Percentiles rank a stretch among this genome's conserved stretches.
These are phyloP conservation scores for Microplitis demolitor DNA, from an alignment of 1,140 invertebrate genomes.

Conservation along the genomic window DNA sequence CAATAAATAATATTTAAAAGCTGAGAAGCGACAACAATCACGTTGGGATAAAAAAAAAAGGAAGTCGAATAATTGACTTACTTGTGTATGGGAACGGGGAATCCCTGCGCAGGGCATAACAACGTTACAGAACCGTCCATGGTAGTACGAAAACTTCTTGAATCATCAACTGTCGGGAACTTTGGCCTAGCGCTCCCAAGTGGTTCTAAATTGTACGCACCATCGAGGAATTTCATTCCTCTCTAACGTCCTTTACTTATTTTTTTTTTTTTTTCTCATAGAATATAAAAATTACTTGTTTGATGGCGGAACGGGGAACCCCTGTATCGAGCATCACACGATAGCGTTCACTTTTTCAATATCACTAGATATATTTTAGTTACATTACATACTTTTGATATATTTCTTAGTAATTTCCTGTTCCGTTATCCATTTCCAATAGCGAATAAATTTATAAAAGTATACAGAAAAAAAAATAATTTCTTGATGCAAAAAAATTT, in stretches of 20 bases:
- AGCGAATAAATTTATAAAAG: too few relatives aligned
- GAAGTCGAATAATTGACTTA: slow-evolving; percentile 58
- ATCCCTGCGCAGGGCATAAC: slow-evolving; percentile 68
- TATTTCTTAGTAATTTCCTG: too few relatives aligned
- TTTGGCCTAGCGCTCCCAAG: slow-evolving; percentile 73
- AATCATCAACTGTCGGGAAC: slow-evolving; percentile 70
- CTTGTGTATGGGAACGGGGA: slow-evolving; percentile 64
- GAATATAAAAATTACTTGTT: slow-evolving; percentile 10
- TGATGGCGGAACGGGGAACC: slow-evolving; percentile 28
- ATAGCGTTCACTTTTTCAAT: neutral
- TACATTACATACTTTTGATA: too few relatives aligned
- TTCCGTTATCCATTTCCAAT: too few relatives aligned
- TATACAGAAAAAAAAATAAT: too few relatives aligned
- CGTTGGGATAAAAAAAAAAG: neutral
- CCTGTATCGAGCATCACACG: slow-evolving; percentile 9
- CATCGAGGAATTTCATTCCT: slow-evolving; percentile 6
- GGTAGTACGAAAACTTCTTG: slow-evolving; percentile 66
- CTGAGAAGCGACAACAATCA: neutral
- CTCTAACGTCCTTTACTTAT: neutral
- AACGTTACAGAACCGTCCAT: slow-evolving; percentile 53
- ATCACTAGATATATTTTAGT: too few relatives aligned
- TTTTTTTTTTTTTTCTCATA: neutral
- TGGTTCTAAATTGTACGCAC: slow-evolving; percentile 64
- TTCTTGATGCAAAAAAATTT: too few relatives aligned
- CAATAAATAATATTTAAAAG: neutral